phyloP scores from a whole-genome alignment of 2,113 vertebrate species.

The Channa maculata region DNA sequence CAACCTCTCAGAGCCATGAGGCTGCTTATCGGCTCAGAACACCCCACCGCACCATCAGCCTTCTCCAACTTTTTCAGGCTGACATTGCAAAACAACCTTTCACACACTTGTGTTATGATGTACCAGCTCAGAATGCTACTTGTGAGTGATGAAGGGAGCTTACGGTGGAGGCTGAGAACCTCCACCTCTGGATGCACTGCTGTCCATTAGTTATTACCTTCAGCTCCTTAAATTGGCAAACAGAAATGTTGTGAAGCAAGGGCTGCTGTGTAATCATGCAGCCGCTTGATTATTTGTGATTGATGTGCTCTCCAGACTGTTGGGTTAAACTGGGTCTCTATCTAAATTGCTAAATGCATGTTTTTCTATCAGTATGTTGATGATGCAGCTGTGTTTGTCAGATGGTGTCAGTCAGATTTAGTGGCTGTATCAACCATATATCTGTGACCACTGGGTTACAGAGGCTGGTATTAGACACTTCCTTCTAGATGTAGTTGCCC shows the following conservation, averaged over 20 bases:
- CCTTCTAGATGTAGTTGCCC: slow-evolving; percentile 11
- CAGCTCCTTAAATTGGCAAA: slow-evolving; percentile 33
- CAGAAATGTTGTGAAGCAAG: slow-evolving; percentile 29
- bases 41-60: slow-evolving; percentile 29
- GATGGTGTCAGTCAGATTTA: slow-evolving; percentile 54
- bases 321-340: slow-evolving; percentile 49
- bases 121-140: slow-evolving; percentile 47
- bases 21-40: slow-evolving; percentile 48
- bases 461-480: slow-evolving; percentile 5
- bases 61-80: slow-evolving; percentile 14
- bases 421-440: slow-evolving; percentile 39
- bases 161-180: slow-evolving; percentile 9
- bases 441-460: slow-evolving; percentile 22
- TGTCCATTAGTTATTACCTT: slow-evolving; percentile 25
- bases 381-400: slow-evolving; percentile 62
- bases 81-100: slow-evolving; percentile 47
- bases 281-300: slow-evolving; percentile 61
- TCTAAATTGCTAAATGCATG: slow-evolving; percentile 66
- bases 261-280: slow-evolving; percentile 32
- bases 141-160: slow-evolving; percentile 45
- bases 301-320: slow-evolving; percentile 63
- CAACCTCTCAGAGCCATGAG: slow-evolving; percentile 19
- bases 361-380: slow-evolving; percentile 47
- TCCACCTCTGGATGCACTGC: background rate
- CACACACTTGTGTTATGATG: background rate